Percentiles rank a stretch among this genome's conserved stretches.
Conservation (phyloP, 2,888 invertebrate species). For the Oscheius onirici region DNA sequence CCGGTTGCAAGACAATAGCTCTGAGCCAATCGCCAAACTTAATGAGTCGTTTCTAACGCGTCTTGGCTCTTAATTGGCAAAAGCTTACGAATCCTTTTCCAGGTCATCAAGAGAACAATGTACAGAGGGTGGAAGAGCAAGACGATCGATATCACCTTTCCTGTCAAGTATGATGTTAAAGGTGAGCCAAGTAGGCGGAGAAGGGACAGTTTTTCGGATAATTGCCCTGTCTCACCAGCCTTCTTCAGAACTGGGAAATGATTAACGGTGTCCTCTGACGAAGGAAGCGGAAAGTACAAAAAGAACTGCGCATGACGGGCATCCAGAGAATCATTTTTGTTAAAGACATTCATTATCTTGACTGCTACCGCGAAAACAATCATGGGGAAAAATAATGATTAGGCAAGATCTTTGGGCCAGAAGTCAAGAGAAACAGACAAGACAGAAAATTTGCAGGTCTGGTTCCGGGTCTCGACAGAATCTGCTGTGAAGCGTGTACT, state of each 20-base stretch:
- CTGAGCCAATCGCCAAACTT: constrained; percentile 6
- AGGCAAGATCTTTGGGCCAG: too few relatives aligned
- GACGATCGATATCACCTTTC: constrained; percentile 89
- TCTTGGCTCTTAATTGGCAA: constrained; percentile 2
- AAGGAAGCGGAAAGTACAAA: neutral
- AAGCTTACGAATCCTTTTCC: constrained; percentile 23
- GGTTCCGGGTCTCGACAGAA: constrained; percentile 81
- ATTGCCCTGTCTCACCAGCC: neutral
- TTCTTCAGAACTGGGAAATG: neutral
- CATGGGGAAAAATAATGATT: too few relatives aligned
- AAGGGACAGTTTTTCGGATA: neutral
- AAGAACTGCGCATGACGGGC: too few relatives aligned
- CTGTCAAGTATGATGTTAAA: constrained; percentile 79
- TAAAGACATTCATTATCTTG: too few relatives aligned
- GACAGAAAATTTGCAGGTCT: constrained; percentile 76
- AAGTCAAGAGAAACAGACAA: neutral
- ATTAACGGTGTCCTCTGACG: neutral
- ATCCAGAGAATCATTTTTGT: too few relatives aligned
- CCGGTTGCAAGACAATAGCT: neutral
- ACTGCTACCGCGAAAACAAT: too few relatives aligned
- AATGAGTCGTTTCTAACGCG: constrained; percentile 9
- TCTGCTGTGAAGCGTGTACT: constrained; percentile 83
- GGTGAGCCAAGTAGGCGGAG: constrained; percentile 41
- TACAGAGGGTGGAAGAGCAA: constrained; percentile 87
- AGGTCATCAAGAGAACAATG: constrained; percentile 80